phyloP scores from a whole-genome alignment of 2,888 invertebrate species.

The Cancer borealis region DNA sequence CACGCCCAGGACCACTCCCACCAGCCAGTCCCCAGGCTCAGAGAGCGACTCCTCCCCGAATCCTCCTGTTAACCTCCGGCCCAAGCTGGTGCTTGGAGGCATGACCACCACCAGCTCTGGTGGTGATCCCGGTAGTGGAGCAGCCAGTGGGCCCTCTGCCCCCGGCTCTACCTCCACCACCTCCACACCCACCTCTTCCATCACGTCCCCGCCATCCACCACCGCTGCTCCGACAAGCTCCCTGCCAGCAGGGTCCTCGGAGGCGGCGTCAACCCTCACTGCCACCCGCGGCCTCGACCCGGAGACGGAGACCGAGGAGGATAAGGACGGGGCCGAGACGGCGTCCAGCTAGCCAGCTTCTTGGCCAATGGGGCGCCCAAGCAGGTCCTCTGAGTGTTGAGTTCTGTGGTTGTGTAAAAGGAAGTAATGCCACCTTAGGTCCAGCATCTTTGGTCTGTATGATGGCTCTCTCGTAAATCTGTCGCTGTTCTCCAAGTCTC shows the following conservation, averaged over 20 bases:
- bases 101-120: conserved; percentile 61
- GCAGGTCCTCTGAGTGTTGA: conserved; percentile 47
- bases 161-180: conserved; percentile 72
- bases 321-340: conserved; percentile 75
- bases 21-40: conserved; percentile 79
- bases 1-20: conserved; percentile 78
- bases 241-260: conserved; percentile 61
- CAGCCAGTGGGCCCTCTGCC: conserved; percentile 70
- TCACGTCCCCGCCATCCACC: conserved; percentile 77
- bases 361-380: conserved; percentile 12
- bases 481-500: conserved; percentile 45
- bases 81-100: conserved; percentile 72
- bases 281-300: conserved; percentile 77
- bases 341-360: conserved; percentile 71
- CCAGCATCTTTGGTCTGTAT: conserved; percentile 39
- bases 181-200: conserved; percentile 77
- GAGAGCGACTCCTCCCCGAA: conserved; percentile 79
- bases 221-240: conserved; percentile 73
- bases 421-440: conserved; percentile 49
- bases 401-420: conserved; percentile 44
- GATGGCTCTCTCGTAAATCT: conserved; percentile 55
- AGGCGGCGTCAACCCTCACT: conserved; percentile 75
- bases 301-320: conserved; percentile 76
- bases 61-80: conserved; percentile 78
- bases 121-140: conserved; percentile 59